Conservation (phyloP, 2,797 vertebrate species). For the Valencia hispanica region DNA sequence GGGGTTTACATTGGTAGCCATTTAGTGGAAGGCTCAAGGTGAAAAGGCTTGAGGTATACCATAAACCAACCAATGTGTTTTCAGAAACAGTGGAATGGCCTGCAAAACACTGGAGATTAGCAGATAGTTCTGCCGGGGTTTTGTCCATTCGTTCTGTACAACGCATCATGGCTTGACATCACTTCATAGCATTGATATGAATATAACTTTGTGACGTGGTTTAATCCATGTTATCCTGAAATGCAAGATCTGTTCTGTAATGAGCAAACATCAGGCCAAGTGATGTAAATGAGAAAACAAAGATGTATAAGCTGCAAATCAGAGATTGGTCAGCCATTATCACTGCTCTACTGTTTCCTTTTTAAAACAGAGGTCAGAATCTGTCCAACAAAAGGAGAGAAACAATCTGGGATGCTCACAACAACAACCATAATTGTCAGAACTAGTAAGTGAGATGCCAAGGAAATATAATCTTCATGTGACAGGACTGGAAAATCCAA, state of each 20-base stretch:
- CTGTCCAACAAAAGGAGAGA: neutral
- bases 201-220: neutral
- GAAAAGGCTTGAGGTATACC: neutral
- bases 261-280: neutral
- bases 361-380: neutral
- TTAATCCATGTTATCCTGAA: neutral
- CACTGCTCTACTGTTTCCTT: neutral
- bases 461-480: constrained; percentile 1
- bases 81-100: no score
- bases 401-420: neutral
- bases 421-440: neutral
- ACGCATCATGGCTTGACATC: neutral
- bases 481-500: neutral
- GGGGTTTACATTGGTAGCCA: neutral
- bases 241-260: neutral
- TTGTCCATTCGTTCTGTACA: neutral
- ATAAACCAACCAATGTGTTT: neutral
- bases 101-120: neutral
- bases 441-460: constrained; percentile 4
- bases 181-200: neutral
- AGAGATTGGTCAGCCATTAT: neutral
- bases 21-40: neutral
- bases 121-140: neutral
- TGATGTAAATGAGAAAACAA: neutral
- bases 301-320: neutral